These are phyloP conservation scores for Danio albolineatus DNA, from an alignment of 2,797 vertebrate species.

Conservation along the genomic window DNA sequence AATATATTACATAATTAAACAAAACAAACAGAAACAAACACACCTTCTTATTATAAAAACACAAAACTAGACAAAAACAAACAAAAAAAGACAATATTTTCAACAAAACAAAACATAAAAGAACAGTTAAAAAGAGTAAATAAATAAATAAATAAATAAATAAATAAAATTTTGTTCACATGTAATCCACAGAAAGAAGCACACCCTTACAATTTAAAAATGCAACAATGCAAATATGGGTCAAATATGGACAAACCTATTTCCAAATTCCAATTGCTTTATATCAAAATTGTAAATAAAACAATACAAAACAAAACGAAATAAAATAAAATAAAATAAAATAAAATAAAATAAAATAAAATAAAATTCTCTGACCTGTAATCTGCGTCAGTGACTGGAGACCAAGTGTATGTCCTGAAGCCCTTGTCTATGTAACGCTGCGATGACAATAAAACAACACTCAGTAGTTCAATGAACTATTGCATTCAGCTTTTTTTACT, in stretches of 20 bases:
- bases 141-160: too few species aligned
- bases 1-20: background rate
- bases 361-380: slow-evolving; percentile 84
- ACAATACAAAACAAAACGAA: background rate
- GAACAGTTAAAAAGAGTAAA: too few species aligned
- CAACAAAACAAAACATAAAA: too few species aligned
- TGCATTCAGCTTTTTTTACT: background rate
- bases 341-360: background rate
- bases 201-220: too few species aligned
- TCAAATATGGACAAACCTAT: too few species aligned
- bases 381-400: slow-evolving; percentile 88
- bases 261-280: too few species aligned
- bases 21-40: background rate
- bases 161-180: too few species aligned
- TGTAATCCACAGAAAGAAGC: too few species aligned
- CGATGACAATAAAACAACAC: slow-evolving; percentile 50
- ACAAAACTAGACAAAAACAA: too few species aligned
- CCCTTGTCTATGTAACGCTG: slow-evolving; percentile 94
- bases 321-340: background rate
- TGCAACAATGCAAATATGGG: too few species aligned
- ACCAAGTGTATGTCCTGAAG: slow-evolving; percentile 88
- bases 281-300: background rate
- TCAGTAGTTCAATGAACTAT: background rate
- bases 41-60: background rate
- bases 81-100: too few species aligned